Evolutionary conservation across 2,113 vertebrate species (phyloP).

Genomic region (Vicugna pacos): DNA sequence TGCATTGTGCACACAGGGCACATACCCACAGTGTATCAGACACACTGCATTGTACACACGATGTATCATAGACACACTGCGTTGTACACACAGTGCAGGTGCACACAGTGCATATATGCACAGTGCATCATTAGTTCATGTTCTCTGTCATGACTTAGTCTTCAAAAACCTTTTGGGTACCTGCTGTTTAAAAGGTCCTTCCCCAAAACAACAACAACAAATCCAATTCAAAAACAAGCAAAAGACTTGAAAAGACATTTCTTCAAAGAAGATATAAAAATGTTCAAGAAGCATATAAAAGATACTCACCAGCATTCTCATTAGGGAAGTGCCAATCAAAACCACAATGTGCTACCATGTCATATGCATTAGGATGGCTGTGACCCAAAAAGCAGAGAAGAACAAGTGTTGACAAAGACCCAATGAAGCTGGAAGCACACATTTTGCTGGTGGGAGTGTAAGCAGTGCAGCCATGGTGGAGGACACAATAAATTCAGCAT

Average conservation of each 20-base stretch:
- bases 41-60: too few species aligned
- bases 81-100: not conserved
- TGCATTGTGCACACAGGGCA: too few species aligned
- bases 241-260: not conserved
- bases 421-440: not conserved
- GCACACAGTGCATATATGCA: not conserved
- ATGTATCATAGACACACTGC: too few species aligned
- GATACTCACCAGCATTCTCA: not conserved
- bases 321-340: constrained; percentile 8
- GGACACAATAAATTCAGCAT: not conserved
- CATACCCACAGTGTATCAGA: too few species aligned
- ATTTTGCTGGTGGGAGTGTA: not conserved
- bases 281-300: not conserved
- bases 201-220: not conserved
- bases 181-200: not conserved
- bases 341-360: not conserved
- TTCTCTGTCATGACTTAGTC: not conserved
- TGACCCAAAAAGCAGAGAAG: constrained; percentile 5
- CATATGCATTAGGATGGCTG: not conserved
- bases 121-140: not conserved
- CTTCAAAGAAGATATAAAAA: not conserved
- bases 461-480: not conserved
- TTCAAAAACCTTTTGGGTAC: not conserved
- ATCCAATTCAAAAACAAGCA: not conserved
- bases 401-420: not conserved